These are phyloP conservation scores for Drosophila burlai DNA, from an alignment of 1,140 invertebrate species.

Conservation along the genomic window DNA sequence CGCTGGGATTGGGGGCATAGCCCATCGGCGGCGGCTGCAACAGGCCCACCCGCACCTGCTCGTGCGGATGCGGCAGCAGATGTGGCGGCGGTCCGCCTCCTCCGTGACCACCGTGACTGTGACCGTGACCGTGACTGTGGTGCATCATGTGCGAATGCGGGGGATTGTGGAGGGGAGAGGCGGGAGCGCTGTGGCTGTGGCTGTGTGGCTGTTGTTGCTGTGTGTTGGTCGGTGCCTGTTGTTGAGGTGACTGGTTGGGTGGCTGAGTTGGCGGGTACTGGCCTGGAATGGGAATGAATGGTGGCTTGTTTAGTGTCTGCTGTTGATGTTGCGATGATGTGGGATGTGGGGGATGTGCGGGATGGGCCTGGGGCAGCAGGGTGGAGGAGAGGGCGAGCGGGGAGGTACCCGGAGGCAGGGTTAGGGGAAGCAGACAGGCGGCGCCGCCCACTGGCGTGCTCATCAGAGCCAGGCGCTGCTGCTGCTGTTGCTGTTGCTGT, in stretches of 20 bases:
- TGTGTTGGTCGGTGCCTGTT: slow-evolving; percentile 62
- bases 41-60: slow-evolving; percentile 69
- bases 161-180: slow-evolving; percentile 56
- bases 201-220: slow-evolving; percentile 53
- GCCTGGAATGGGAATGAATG: slow-evolving; percentile 79
- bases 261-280: slow-evolving; percentile 62
- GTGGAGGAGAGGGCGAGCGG: slow-evolving; percentile 23
- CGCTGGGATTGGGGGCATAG: slow-evolving; percentile 37
- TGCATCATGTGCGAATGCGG: slow-evolving; percentile 69
- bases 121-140: slow-evolving; percentile 27
- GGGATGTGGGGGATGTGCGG: slow-evolving; percentile 10
- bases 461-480: slow-evolving; percentile 29
- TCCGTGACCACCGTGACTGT: slow-evolving; percentile 11
- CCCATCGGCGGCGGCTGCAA: slow-evolving; percentile 57
- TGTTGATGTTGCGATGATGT: slow-evolving; percentile 11
- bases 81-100: slow-evolving; percentile 34
- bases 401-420: not conserved
- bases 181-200: slow-evolving; percentile 41
- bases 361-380: slow-evolving; percentile 12
- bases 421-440: slow-evolving; percentile 31
- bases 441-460: slow-evolving; percentile 36
- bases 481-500: slow-evolving; percentile 3
- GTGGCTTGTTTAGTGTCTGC: slow-evolving; percentile 54
- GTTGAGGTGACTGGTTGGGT: slow-evolving; percentile 56
- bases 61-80: slow-evolving; percentile 67